These are phyloP conservation scores for Pterostichus niger DNA, from an alignment of 2,888 invertebrate species.

Conservation along the genomic window DNA sequence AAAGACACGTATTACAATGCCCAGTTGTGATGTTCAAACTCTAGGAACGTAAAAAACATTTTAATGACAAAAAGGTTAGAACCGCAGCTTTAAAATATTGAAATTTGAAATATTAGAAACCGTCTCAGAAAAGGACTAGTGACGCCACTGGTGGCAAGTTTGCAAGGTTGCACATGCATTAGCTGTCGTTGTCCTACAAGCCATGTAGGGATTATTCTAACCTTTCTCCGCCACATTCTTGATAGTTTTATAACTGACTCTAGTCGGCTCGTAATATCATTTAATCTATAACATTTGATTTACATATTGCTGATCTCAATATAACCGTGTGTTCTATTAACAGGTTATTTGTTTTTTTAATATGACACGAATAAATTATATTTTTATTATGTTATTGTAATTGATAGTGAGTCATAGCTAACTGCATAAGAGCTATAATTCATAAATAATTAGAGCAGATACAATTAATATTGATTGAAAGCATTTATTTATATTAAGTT, in stretches of 20 bases:
- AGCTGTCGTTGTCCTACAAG: slow-evolving; percentile 17
- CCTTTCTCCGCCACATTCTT: slow-evolving; percentile 37
- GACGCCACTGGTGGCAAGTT: no score
- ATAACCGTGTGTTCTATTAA: slow-evolving; percentile 26
- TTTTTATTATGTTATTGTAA: slow-evolving; percentile 55
- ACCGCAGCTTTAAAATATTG: no score
- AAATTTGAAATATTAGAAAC: no score
- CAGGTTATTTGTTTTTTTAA: slow-evolving; percentile 6
- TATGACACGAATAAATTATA: slow-evolving; percentile 51
- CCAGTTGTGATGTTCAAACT: no score
- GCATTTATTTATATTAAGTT: slow-evolving; percentile 32
- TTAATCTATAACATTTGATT: slow-evolving; percentile 25
- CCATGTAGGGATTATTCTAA: slow-evolving; percentile 32
- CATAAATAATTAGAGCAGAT: slow-evolving; percentile 45
- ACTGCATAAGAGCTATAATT: slow-evolving; percentile 19
- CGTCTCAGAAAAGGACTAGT: no score
- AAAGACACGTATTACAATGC: no score
- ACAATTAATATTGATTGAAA: slow-evolving; percentile 47
- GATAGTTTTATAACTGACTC: slow-evolving; percentile 5
- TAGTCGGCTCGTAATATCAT: slow-evolving; percentile 19
- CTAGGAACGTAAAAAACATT: no score
- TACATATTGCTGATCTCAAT: slow-evolving; percentile 55
- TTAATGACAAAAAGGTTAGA: no score
- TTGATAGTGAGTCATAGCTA: slow-evolving; percentile 49
- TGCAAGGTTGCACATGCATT: slow-evolving; percentile 11